Conservation (phyloP, 2,888 invertebrate species). For the Melanargia galathea region DNA sequence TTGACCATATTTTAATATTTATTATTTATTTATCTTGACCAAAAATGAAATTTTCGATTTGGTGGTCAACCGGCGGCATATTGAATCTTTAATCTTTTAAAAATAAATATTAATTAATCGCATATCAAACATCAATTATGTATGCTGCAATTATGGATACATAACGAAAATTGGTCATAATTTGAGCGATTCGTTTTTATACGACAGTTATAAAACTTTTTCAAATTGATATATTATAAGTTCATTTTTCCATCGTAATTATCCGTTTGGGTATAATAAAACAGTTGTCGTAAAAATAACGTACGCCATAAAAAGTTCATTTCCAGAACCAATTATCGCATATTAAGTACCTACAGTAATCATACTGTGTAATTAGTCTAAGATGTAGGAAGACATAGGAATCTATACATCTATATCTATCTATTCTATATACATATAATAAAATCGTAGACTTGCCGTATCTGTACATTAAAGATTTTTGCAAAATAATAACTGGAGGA, state of each 20-base stretch:
- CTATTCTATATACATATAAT: no score
- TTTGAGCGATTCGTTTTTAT: slow-evolving; percentile 33
- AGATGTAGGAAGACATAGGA: not conserved
- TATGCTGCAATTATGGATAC: slow-evolving; percentile 34
- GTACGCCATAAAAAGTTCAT: slow-evolving; percentile 41
- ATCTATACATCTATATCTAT: not conserved
- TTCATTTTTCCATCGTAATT: slow-evolving; percentile 30
- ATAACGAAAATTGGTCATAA: slow-evolving; percentile 39
- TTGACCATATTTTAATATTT: not conserved
- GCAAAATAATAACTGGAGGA: no score
- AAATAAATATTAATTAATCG: slow-evolving; percentile 22
- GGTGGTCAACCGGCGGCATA: slow-evolving; percentile 10
- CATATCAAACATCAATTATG: slow-evolving; percentile 43
- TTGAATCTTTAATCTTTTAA: slow-evolving; percentile 20
- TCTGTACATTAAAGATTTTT: no score
- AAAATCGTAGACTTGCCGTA: no score
- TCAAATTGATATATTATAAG: slow-evolving; percentile 39
- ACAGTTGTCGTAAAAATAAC: slow-evolving; percentile 57
- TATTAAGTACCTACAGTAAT: slow-evolving; percentile 12
- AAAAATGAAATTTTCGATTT: not conserved
- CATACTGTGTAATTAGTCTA: slow-evolving; percentile 12
- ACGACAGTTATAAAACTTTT: slow-evolving; percentile 36
- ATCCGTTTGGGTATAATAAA: slow-evolving; percentile 30
- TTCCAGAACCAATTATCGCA: slow-evolving; percentile 23
- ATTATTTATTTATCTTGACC: not conserved